Evolutionary conservation across 2,888 invertebrate genomes (phyloP), one percentile per base, ranked within the genome.

Genomic region (Diogma glabrata): DNA sequence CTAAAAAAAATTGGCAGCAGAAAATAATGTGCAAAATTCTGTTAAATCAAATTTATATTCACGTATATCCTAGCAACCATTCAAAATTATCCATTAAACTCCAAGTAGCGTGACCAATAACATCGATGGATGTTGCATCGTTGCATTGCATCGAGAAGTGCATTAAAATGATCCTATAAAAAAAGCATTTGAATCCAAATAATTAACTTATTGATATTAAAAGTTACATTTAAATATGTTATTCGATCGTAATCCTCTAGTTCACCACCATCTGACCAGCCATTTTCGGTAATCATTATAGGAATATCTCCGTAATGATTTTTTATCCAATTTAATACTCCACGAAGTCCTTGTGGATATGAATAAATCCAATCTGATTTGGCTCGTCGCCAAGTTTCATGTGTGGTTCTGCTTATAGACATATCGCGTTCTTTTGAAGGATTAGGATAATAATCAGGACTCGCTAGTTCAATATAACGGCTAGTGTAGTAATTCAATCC

Each of bases 161-260:
- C n/a, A n/a, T n/a, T n/a, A n/a, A n/a, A n/a, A n/a, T n/a, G n/a
- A n/a, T n/a, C n/a, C n/a, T n/a, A n/a, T n/a, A n/a, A n/a, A n/a
- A n/a, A n/a, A n/a, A n/a, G n/a, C n/a, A n/a, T n/a, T n/a, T n/a
- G n/a, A n/a, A n/a, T n/a, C n/a, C n/a, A n/a, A n/a, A n/a, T n/a
- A n/a, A n/a, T n/a, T n/a, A 4, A 33, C 4, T n/a, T n/a, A n/a
- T n/a, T n/a, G 4, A 14, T n/a, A 12, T n/a, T n/a, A n/a, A n/a
- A 9, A 19, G 19, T 2, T 38, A 51, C 47, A 36, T 17, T 47
- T 16, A 54, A 51, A 16, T 54, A 56, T 9, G 28, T 30, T 9
- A 53, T 52, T 26, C 75, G 61, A 3, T 66, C 66, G 14, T 58
- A 47, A 1, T 59, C 50, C 30, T 74, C 68, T n/a, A 65, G 24